Percentiles rank a stretch among this genome's conserved stretches.
Evolutionary conservation across 2,113 vertebrate species (phyloP).

Genomic region (Ailurus styani): DNA sequence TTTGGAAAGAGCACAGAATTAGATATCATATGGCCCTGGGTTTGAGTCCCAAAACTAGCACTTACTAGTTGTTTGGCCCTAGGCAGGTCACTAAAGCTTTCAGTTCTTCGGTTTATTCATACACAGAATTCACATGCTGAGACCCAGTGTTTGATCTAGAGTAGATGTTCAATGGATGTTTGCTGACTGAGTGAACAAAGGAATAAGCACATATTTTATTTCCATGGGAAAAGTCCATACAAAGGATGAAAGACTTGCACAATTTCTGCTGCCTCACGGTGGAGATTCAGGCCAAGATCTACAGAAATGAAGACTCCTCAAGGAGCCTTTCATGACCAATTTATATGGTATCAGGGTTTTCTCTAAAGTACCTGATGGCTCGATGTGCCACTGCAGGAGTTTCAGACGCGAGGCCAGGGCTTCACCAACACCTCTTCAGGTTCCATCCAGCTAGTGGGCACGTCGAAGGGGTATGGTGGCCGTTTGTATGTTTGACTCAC

Average conservation of each 20-base stretch:
- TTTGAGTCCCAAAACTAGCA: neutral
- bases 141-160: neutral
- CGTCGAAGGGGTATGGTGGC: rapidly evolving
- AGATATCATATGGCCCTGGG: neutral
- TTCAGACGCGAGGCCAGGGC: neutral
- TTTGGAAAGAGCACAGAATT: neutral
- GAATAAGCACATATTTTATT: neutral
- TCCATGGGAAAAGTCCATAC: neutral
- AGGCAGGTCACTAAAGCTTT: neutral
- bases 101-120: neutral
- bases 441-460: too few relatives aligned
- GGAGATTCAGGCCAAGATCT: neutral
- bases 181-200: neutral
- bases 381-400: neutral
- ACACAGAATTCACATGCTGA: neutral
- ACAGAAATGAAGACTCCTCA: neutral
- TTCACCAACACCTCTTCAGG: neutral
- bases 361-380: neutral
- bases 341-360: neutral
- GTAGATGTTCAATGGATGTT: neutral
- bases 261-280: neutral
- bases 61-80: neutral
- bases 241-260: neutral
- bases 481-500: neutral
- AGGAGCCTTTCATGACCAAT: neutral